Percentiles rank a stretch among this genome's conserved stretches.
These are phyloP conservation scores for Leptinotarsa rubiginosa DNA, from an alignment of 2,888 invertebrate species.

Conservation along the genomic window DNA sequence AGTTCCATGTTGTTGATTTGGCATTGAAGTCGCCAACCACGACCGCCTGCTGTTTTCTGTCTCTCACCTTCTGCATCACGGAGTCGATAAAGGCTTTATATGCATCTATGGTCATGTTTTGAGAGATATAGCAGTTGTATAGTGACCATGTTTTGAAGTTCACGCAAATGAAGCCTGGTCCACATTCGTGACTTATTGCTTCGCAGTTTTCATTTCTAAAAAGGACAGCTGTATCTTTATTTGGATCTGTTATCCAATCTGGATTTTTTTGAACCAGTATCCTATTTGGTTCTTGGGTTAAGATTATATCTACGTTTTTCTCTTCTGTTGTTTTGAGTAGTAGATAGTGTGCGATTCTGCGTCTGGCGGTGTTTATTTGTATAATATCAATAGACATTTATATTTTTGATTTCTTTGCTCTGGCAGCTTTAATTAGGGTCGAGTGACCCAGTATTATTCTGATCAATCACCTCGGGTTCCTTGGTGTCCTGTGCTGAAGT, in stretches of 20 bases:
- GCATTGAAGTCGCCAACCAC: conserved; percentile 26
- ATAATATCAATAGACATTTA: neutral
- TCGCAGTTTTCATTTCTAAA: neutral
- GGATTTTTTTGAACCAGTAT: neutral
- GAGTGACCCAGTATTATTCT: neutral
- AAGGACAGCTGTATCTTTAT: neutral
- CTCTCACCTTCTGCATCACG: neutral
- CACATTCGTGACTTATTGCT: neutral
- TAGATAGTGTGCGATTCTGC: neutral
- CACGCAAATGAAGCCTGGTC: neutral
- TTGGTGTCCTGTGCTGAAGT: neutral
- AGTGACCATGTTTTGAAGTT: neutral
- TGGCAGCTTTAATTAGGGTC: neutral
- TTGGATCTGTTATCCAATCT: neutral
- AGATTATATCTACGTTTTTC: neutral
- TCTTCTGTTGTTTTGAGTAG: neutral
- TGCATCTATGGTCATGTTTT: neutral
- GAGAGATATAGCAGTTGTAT: neutral
- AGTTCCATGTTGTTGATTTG: conserved; percentile 1
- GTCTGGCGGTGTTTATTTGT: conserved; percentile 3
- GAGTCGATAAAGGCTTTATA: neutral
- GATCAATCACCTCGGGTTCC: neutral
- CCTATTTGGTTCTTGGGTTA: neutral
- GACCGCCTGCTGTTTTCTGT: neutral
- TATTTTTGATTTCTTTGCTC: neutral